phyloP scores from a whole-genome alignment of 2,113 vertebrate species.

The Malaclemys terrapin region DNA sequence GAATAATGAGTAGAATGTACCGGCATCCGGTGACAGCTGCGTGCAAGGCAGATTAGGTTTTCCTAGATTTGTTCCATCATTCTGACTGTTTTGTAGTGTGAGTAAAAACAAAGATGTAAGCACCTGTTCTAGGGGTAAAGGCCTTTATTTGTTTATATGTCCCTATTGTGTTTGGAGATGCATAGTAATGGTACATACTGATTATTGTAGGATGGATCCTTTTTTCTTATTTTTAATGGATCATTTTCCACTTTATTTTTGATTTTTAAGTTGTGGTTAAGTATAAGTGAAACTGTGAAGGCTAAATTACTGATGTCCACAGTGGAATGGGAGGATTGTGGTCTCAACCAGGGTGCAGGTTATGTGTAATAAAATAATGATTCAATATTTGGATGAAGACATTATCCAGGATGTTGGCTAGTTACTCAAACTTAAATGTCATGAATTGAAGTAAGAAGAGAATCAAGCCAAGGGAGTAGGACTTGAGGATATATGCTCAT shows the following conservation, averaged over 20 bases:
- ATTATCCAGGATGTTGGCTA: background rate
- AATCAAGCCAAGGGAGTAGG: fast-evolving
- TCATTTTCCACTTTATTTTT: fast-evolving
- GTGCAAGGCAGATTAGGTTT: background rate
- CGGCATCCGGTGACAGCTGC: background rate
- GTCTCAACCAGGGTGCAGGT: background rate
- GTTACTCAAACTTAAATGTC: background rate
- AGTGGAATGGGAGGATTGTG: fast-evolving
- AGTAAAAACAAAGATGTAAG: background rate
- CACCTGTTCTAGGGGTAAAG: fast-evolving
- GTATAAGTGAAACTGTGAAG: background rate
- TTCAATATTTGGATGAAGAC: background rate
- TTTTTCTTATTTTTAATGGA: background rate
- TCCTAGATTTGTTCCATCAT: background rate
- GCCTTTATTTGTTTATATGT: fast-evolving
- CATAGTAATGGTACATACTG: fast-evolving
- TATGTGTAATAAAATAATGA: background rate
- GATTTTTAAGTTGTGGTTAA: background rate
- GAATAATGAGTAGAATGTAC: background rate
- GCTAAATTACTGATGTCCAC: background rate
- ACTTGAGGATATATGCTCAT: background rate
- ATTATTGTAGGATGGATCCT: background rate
- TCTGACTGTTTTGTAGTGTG: fast-evolving
- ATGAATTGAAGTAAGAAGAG: background rate
- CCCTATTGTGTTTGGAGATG: fast-evolving